Conservation (phyloP, 1,140 invertebrate genomes). For the Drosophila pallidifrons region DNA sequence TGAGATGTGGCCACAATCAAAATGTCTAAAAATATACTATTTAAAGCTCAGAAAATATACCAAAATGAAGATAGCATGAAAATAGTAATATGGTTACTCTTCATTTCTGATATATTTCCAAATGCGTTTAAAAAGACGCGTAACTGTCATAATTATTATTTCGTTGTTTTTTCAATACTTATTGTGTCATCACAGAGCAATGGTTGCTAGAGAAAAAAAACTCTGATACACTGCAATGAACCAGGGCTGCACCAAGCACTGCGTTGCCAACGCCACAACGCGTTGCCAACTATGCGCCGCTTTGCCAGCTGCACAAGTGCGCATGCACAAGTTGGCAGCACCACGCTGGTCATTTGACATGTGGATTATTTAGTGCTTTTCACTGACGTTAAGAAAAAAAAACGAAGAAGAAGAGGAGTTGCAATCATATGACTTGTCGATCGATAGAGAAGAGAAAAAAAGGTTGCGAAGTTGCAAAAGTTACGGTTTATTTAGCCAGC, state of each 20-base stretch:
- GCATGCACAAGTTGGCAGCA: slow-evolving; percentile 26
- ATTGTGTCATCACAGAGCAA: no score
- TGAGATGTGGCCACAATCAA: no score
- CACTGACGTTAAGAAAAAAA: slow-evolving; percentile 11
- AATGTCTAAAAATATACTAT: no score
- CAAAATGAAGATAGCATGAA: no score
- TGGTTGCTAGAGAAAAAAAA: no score
- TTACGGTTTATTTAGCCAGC: slow-evolving; percentile 29
- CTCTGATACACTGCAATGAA: background rate
- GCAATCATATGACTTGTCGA: slow-evolving; percentile 79
- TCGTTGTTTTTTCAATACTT: no score
- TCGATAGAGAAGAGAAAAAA: slow-evolving; percentile 67
- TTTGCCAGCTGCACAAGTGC: background rate
- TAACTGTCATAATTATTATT: no score
- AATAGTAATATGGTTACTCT: no score
- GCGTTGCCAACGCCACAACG: background rate
- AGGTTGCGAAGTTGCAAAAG: slow-evolving; percentile 59
- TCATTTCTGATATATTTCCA: no score
- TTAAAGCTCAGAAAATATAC: no score
- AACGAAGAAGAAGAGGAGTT: slow-evolving; percentile 39
- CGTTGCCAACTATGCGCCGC: background rate
- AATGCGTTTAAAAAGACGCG: no score
- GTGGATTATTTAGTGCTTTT: slow-evolving; percentile 37
- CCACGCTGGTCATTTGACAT: slow-evolving; percentile 39
- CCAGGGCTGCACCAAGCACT: slow-evolving; percentile 12